Evolutionary conservation across 64 coral and sea anemone genomes (phyloP), one percentile per base, ranked within the genome.

Genomic region (Montipora efflorescens): DNA sequence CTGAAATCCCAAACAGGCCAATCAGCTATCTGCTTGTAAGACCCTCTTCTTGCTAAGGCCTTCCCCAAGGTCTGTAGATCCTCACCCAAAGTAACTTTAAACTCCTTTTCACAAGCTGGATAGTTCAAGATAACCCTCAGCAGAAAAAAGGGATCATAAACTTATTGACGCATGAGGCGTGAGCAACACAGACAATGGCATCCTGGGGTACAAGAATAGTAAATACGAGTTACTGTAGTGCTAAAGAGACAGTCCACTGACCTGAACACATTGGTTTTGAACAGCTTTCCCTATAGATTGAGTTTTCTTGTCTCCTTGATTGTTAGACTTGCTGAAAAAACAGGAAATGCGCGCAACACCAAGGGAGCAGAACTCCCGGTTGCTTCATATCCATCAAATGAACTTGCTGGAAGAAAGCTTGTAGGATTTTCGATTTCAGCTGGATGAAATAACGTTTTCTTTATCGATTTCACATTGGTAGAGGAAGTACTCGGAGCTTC

Each of bases 91-190:
- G 36, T 36, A 36, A 36, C 36, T 36, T 36, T 36, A 36, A 36
- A 36, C 36, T 36, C 36, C 36, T 36, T 36, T 36, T 36, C 36
- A 36, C 36, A 36, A 28, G 14, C 59, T 62, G 82, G 82, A 59
- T 84, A 84, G n/a, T 84, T 84, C 57, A 84, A 64, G 43, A 67
- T 84, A 11, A 84, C 82, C 82, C 69, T 16, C n/a, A 19, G 19
- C 23, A 70, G 13, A 20, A 9, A 70, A 70, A 53, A 55, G 58
- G 58, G 58, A 36, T 36, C 36, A 36, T 36, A 75, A 23, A 75
- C 1, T 23, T 75, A 75, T 75, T 9, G 7, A 8, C 7, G 1
- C 7, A 47, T 45, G 13, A 79, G 28, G 20, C 4, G 8, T 0
- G 0, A 21, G 28, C 36, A 11, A 11, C 4, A 79, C 48, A 4